These are phyloP conservation scores for Linyphia triangularis DNA, from an alignment of 2,888 invertebrate species.

Conservation along the genomic window DNA sequence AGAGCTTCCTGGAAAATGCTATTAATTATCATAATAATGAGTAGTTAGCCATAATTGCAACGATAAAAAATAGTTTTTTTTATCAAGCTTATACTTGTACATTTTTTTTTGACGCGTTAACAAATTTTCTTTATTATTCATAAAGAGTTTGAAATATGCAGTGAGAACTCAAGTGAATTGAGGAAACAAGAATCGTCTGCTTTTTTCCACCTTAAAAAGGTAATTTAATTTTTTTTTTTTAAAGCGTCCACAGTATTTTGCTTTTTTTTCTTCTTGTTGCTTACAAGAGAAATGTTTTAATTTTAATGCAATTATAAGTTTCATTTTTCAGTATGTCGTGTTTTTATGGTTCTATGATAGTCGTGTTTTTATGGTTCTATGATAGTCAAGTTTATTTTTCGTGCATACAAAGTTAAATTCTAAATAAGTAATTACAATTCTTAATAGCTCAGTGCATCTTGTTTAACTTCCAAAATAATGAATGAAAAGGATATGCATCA, in stretches of 20 bases:
- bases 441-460: no score
- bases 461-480: no score
- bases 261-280: not conserved
- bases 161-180: constrained; percentile 1
- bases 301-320: constrained; percentile 45
- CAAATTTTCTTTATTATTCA: constrained; percentile 7
- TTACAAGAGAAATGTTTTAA: constrained; percentile 1
- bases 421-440: no score
- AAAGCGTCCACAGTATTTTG: not conserved
- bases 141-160: not conserved
- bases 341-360: no score
- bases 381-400: no score
- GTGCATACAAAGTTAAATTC: no score
- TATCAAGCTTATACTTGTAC: not conserved
- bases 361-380: no score
- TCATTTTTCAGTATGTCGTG: no score
- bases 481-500: no score
- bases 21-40: constrained; percentile 67
- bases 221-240: not conserved
- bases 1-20: constrained; percentile 21
- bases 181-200: not conserved
- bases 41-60: constrained; percentile 52
- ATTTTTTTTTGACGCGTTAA: not conserved
- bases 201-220: not conserved
- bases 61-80: constrained; percentile 50